Conservation (phyloP, 2,113 vertebrate genomes). For the Alethe castanea region DNA sequence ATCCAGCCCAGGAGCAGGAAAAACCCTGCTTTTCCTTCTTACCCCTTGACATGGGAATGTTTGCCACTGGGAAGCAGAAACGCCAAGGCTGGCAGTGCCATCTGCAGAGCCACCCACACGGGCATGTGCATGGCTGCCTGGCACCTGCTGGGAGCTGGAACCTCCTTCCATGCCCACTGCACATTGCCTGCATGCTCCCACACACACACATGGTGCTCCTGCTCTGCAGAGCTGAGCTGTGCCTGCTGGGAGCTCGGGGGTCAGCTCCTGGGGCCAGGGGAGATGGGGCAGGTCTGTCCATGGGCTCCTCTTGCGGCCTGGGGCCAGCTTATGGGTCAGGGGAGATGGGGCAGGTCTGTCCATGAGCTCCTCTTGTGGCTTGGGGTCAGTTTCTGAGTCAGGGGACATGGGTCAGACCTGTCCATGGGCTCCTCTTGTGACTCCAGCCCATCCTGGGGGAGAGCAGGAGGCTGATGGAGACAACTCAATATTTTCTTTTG, state of each 20-base stretch:
- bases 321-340: not conserved
- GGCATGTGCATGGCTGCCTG: rapidly evolving
- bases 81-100: not conserved
- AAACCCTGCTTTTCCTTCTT: not conserved
- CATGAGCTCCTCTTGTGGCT: too few relatives aligned
- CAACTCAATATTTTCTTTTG: rapidly evolving
- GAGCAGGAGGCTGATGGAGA: not conserved
- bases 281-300: not conserved
- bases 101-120: not conserved
- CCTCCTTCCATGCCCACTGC: not conserved
- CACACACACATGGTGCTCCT: not conserved
- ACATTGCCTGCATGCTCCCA: not conserved
- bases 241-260: not conserved
- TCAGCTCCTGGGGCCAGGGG: not conserved
- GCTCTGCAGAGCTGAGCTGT: not conserved
- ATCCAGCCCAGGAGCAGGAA: not conserved
- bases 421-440: rapidly evolving
- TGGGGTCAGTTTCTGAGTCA: not conserved
- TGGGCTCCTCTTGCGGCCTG: too few relatives aligned
- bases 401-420: not conserved
- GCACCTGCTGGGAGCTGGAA: not conserved
- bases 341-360: not conserved
- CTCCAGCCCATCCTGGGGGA: not conserved
- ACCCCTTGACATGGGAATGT: rapidly evolving
- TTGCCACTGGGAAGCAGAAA: not conserved